These are phyloP conservation scores for Chamaetylas fuelleborni DNA, from an alignment of 2,113 vertebrate species.

Conservation along the genomic window DNA sequence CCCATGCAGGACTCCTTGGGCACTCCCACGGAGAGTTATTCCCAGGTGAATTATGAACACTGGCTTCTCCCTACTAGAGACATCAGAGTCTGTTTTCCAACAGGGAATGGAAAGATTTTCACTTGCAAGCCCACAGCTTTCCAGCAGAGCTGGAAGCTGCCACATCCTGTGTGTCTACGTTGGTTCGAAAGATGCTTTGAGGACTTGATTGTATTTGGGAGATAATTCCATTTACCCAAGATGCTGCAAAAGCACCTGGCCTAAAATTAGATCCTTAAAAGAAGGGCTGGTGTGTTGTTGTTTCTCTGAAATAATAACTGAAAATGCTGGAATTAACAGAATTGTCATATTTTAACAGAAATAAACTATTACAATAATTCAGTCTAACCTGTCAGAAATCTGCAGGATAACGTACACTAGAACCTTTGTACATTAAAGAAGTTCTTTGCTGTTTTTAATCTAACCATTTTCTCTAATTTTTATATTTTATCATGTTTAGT, in stretches of 20 bases:
- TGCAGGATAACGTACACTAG: accelerated
- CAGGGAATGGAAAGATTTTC: not conserved
- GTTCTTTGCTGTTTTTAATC: not conserved
- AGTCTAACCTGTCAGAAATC: not conserved
- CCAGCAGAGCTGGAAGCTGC: not conserved
- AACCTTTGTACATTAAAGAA: not conserved
- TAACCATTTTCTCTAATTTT: not conserved
- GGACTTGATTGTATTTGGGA: not conserved
- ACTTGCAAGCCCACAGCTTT: not conserved
- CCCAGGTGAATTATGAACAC: not conserved
- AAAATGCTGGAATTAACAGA: not conserved
- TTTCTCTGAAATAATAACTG: not conserved
- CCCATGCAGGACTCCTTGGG: not conserved
- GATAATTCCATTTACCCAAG: not conserved
- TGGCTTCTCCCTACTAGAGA: not conserved
- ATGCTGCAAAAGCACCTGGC: not conserved
- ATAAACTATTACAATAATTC: not conserved
- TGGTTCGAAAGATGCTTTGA: not conserved
- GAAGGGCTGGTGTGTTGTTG: not conserved
- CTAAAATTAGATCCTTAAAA: not conserved
- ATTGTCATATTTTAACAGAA: not conserved
- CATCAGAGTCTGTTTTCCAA: not conserved
- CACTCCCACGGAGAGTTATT: not conserved
- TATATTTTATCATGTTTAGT: not conserved
- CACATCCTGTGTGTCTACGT: not conserved